phyloP scores from a whole-genome alignment of 2,888 invertebrate species.

The Synanthedon andrenaeformis region DNA sequence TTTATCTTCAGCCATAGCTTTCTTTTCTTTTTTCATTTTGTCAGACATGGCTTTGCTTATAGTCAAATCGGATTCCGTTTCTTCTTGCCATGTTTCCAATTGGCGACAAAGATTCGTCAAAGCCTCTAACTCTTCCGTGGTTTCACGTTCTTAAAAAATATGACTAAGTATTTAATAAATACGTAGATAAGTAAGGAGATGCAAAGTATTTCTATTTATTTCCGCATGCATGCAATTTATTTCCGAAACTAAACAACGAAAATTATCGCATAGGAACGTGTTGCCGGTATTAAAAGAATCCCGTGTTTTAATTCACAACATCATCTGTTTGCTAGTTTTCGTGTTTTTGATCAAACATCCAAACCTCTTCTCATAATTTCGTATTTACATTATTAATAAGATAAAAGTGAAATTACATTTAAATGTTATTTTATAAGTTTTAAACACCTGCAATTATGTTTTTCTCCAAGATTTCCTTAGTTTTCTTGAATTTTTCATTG shows the following conservation, averaged over 20 bases:
- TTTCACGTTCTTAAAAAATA: slow-evolving; percentile 53
- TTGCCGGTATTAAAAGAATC: too few species aligned
- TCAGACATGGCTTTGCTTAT: slow-evolving; percentile 75
- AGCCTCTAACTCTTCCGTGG: slow-evolving; percentile 70
- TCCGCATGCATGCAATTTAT: too few species aligned
- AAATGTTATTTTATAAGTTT: too few species aligned
- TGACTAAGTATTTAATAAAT: not conserved
- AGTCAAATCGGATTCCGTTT: slow-evolving; percentile 72
- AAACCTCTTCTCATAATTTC: too few species aligned
- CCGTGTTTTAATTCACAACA: too few species aligned
- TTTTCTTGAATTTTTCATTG: slow-evolving; percentile 53
- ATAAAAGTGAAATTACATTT: too few species aligned
- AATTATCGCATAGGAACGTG: too few species aligned
- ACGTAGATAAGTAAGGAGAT: not conserved
- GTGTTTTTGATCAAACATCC: too few species aligned
- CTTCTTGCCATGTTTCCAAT: slow-evolving; percentile 73
- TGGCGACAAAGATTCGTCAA: slow-evolving; percentile 67
- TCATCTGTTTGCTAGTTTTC: too few species aligned
- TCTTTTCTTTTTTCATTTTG: slow-evolving; percentile 72
- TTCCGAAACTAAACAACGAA: not conserved
- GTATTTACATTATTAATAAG: too few species aligned
- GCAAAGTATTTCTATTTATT: too few species aligned
- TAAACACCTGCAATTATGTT: slow-evolving; percentile 46
- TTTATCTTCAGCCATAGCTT: slow-evolving; percentile 67
- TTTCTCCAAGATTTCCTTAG: slow-evolving; percentile 53